Base-by-base conservation (phyloP, 1,140 invertebrate genomes). In the Rhynchophorus ferrugineus region DNA sequence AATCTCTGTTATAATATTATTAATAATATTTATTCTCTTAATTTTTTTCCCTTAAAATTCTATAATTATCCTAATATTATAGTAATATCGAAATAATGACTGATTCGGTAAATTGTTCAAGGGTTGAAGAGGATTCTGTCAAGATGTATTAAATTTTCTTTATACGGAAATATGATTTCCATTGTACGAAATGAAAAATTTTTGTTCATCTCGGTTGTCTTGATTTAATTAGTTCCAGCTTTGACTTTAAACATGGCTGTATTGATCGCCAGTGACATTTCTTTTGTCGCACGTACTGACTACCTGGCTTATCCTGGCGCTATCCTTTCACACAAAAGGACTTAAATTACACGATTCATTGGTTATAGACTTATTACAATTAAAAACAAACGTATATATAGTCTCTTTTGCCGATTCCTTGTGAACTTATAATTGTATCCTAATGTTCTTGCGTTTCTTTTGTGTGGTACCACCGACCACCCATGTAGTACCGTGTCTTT, bases 311-410 rank as follows among this genome's bases (percentile, higher is more conserved):
- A 29, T 29, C 24, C 24, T 11, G 24, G 24, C 24, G 24, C 24
- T 29, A 46, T 37, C 50, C 44, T 36, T 51, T 51, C 35, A 36
- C 14, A 2, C n/a, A 11, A 53, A 53, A 21, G 19, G 20, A 22
- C 20, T 37, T 46, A 29, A 29, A 29, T 29, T 29, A 29, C 24
- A 29, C 24, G 24, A 29, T 11, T 29, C 5, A 29, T 29, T 29
- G 11, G 24, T 29, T 29, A 6, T 6, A 29, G 24, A 29, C 24
- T 29, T 29, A 29, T 29, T 29, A 29, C 24, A 29, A 6, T 29
- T 29, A 29, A 29, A 29, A 29, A 29, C 24, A 29, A 29, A 29
- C 24, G 24, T 29, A 29, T 11, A 11, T 5, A 6, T 11, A 6
- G 24, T 11, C 24, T 29, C 24, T 29, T 11, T 29, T 29, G 24